A percentile compares a stretch with the other conserved stretches of the same genome.
These are phyloP conservation scores for Pangasius macronema DNA, from an alignment of 2,797 vertebrate species.

Conservation along the genomic window DNA sequence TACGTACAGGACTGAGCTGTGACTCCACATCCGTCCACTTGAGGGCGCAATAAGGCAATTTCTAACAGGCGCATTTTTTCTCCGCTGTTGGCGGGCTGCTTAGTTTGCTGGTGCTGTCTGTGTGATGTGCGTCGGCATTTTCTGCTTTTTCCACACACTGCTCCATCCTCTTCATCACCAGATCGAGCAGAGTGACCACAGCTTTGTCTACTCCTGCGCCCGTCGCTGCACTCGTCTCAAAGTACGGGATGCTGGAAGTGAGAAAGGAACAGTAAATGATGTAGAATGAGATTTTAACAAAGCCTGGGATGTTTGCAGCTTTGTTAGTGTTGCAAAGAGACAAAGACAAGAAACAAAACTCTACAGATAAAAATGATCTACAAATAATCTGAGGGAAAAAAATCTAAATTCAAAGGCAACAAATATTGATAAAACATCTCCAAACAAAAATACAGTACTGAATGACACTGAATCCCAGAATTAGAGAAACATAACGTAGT, in stretches of 20 bases:
- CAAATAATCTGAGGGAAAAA: not conserved
- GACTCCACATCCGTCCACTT: conserved; percentile 56
- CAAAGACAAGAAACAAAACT: not conserved
- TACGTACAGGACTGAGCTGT: conserved; percentile 38
- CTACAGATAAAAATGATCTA: not conserved
- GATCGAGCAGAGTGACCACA: conserved; percentile 88
- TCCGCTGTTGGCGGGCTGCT: conserved; percentile 67
- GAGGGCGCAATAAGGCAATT: conserved; percentile 53
- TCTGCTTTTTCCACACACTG: conserved; percentile 88
- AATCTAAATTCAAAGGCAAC: not conserved
- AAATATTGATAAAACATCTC: not conserved
- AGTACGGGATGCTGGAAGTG: conserved; percentile 86
- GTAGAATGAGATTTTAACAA: not conserved
- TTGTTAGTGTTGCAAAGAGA: not conserved
- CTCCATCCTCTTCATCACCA: conserved; percentile 98
- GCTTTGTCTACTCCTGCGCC: conserved; percentile 88
- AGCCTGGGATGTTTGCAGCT: not conserved
- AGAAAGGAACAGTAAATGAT: not conserved
- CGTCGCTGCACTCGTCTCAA: conserved; percentile 92
- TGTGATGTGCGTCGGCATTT: conserved; percentile 75
- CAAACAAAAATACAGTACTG: not conserved
- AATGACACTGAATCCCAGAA: not conserved
- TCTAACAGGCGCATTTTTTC: conserved; percentile 91
- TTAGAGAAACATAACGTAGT: not conserved
- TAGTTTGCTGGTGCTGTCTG: conserved; percentile 81